Base-by-base conservation (phyloP, 1,140 invertebrate species). In the Tetramorium simillimum region DNA sequence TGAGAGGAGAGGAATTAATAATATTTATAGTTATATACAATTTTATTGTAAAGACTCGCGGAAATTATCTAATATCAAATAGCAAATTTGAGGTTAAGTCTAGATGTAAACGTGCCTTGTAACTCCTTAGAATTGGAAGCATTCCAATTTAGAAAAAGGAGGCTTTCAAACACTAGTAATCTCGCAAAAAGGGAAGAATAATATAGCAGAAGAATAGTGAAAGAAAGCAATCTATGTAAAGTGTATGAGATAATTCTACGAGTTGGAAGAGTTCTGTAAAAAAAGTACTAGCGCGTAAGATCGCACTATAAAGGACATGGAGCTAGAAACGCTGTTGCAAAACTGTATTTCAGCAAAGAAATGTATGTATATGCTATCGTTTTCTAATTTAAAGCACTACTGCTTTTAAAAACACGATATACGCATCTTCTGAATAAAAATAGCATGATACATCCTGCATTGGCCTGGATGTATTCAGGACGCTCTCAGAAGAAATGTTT, bases 281-380 rank as follows among this genome's bases (percentile, higher is more conserved):
- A 21, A 14, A 28, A 49, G 3, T 33, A 33, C 33, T 33, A 33
- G 33, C 3, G 4, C 33, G 4, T 33, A 33, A 33, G 33, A 33
- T 33, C 33, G 33, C 33, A 33, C 33, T 4, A 33, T 33, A 33
- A 33, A 33, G 33, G 33, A 58, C 16, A 92, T 92, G 91, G 91
- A 92, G 12, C 46, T 92, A 10, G 69, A 89, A 49, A 51, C 60
- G 10, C n/a, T 91, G 60, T 51, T 92, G 5, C 69, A 33, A 37
- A 91, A 86, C 49, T 80, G 67, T 75, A n/a, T 53, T 53, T 56
- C 53, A 49, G 21, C n/a, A 24, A 86, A 86, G 67, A 92, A 92
- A 86, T 51, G 89, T 90, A 73, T 3, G 51, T 24, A 33, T 24
- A 33, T 4, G 10, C 28, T 49, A 53, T 67, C 0, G 3, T 65